A percentile compares a stretch with the other conserved stretches of the same genome.
Evolutionary conservation across 2,888 invertebrate species (phyloP).

Genomic region (Limnephilus marmoratus): DNA sequence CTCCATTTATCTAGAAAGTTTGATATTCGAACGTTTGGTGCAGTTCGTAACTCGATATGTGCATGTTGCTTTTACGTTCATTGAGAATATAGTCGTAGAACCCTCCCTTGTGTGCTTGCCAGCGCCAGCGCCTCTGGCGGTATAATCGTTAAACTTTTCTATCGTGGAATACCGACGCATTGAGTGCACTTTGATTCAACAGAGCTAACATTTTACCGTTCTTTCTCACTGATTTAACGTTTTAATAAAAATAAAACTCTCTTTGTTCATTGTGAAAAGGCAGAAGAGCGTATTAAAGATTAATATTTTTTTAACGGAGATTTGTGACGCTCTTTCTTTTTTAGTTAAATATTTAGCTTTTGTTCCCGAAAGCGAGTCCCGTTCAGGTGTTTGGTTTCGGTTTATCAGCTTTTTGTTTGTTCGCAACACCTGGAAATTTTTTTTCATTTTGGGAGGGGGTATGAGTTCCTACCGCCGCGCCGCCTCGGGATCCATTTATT

Average conservation of each 20-base stretch:
- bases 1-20: not conserved
- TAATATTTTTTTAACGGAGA: not conserved
- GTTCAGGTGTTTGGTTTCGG: no score
- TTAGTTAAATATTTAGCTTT: not conserved
- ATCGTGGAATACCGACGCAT: not conserved
- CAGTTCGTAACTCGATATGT: conserved; percentile 17
- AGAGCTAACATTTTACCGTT: not conserved
- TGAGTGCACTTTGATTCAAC: not conserved
- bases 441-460: no score
- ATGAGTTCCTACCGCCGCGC: no score
- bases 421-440: no score
- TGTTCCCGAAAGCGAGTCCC: no score
- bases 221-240: not conserved
- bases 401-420: no score
- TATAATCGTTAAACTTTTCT: conserved; percentile 22
- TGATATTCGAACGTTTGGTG: conserved; percentile 16
- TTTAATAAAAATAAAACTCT: not conserved
- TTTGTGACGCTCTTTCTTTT: not conserved
- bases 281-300: not conserved
- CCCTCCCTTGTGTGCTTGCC: conserved; percentile 3
- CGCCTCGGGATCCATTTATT: no score
- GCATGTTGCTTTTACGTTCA: not conserved
- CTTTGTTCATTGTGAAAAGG: not conserved
- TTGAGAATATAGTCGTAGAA: not conserved
- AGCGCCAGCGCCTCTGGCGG: conserved; percentile 19